Percentiles rank a stretch among this genome's conserved stretches.
Conservation (phyloP, 2,888 invertebrate species). For the Epsilonema sp. region DNA sequence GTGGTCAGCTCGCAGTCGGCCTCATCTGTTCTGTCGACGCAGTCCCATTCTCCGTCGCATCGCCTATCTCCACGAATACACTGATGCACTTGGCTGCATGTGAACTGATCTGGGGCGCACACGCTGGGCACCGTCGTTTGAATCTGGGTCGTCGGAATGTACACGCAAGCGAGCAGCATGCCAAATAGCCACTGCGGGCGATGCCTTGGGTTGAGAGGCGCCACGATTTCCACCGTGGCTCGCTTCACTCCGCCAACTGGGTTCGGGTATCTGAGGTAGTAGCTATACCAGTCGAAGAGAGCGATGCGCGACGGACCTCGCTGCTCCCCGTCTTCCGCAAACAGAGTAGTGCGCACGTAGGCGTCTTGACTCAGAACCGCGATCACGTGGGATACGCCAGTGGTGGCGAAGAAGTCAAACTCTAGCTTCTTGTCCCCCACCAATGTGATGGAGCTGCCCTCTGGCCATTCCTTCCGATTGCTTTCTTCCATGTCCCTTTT, state of each 20-base stretch:
- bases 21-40: conserved; percentile 8
- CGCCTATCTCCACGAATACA: conserved; percentile 1
- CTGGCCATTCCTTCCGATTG: not conserved
- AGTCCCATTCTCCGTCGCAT: conserved; percentile 8
- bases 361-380: not conserved
- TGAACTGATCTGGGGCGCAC: conserved; percentile 3
- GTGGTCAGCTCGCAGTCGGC: conserved; percentile 1
- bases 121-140: not conserved
- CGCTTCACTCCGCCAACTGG: not conserved
- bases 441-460: not conserved
- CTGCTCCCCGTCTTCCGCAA: not conserved
- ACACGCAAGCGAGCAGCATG: conserved; percentile 1
- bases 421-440: not conserved
- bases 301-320: not conserved
- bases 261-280: conserved; percentile 1
- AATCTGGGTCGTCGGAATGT: not conserved
- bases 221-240: not conserved
- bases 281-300: conserved; percentile 2
- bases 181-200: too few species aligned
- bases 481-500: not conserved
- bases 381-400: not conserved
- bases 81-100: conserved; percentile 1
- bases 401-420: not conserved
- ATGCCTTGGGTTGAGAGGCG: too few species aligned
- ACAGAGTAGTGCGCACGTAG: not conserved